phyloP scores from a whole-genome alignment of 2,797 vertebrate species.

The Myoxocephalus aenaeus region DNA sequence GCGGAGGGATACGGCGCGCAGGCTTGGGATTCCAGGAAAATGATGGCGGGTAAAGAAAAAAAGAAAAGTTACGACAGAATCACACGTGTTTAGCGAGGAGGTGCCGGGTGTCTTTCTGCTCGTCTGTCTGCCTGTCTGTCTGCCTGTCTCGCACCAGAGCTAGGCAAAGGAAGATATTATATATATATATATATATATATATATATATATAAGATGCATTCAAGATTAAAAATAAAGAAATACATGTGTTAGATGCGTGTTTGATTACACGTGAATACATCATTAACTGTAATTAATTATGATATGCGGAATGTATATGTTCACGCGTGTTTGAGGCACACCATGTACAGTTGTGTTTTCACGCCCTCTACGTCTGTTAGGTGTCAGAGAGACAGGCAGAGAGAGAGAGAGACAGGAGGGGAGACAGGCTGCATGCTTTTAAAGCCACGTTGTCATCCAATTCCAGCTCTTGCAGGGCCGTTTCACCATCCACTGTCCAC shows the following conservation, averaged over 20 bases:
- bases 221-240: too few species aligned
- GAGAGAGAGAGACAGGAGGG: slow-evolving; percentile 12
- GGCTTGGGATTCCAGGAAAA: slow-evolving; percentile 80
- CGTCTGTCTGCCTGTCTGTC: slow-evolving; percentile 31
- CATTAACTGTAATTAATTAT: too few species aligned
- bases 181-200: too few species aligned
- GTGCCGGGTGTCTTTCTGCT: slow-evolving; percentile 75
- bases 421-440: slow-evolving; percentile 20
- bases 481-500: slow-evolving; percentile 61
- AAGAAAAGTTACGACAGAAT: slow-evolving; percentile 57
- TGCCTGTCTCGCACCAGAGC: neutral
- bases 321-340: neutral
- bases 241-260: neutral
- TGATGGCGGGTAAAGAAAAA: slow-evolving; percentile 69
- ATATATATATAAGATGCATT: neutral
- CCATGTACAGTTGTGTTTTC: too few species aligned
- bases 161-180: neutral
- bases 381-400: slow-evolving; percentile 4
- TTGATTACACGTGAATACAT: neutral
- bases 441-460: slow-evolving; percentile 58
- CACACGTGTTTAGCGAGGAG: slow-evolving; percentile 75
- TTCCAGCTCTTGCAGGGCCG: slow-evolving; percentile 47
- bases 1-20: slow-evolving; percentile 70
- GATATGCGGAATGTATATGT: slow-evolving; percentile 20
- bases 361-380: neutral